phyloP scores from a whole-genome alignment of 2,797 vertebrate species.

The Coluber constrictor region DNA sequence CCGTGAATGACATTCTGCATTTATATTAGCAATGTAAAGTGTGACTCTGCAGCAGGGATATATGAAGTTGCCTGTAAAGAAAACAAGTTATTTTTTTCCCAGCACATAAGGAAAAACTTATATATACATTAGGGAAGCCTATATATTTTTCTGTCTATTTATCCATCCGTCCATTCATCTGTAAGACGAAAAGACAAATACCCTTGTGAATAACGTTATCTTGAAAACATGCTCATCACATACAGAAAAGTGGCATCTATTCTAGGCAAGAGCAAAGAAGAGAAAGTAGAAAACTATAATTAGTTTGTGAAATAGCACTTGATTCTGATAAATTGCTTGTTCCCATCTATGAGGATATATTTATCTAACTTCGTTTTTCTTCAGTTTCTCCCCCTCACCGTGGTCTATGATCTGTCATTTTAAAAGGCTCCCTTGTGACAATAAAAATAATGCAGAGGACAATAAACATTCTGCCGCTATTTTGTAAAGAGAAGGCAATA shows the following conservation, averaged over 20 bases:
- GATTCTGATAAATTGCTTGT: constrained; percentile 4
- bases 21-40: not conserved
- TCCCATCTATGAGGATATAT: not conserved
- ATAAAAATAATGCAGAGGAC: constrained; percentile 42
- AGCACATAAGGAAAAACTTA: not conserved
- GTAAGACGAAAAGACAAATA: not conserved
- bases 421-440: constrained; percentile 44
- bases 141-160: not conserved
- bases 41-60: not conserved
- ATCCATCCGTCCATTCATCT: not conserved
- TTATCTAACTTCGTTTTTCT: not conserved
- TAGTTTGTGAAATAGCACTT: constrained; percentile 28
- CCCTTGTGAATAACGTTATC: not conserved
- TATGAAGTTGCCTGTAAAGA: not conserved
- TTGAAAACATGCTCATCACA: not conserved
- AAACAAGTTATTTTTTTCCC: not conserved
- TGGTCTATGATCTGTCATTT: constrained; percentile 45
- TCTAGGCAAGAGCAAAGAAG: not conserved
- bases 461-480: constrained; percentile 40
- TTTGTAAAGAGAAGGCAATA: constrained; percentile 9
- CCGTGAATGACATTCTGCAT: not conserved
- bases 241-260: not conserved
- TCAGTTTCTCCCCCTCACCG: constrained; percentile 25
- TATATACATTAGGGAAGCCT: not conserved
- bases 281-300: not conserved